Evolutionary conservation across 2,797 vertebrate species (phyloP).

Genomic region (Enteromius radiatus): DNA sequence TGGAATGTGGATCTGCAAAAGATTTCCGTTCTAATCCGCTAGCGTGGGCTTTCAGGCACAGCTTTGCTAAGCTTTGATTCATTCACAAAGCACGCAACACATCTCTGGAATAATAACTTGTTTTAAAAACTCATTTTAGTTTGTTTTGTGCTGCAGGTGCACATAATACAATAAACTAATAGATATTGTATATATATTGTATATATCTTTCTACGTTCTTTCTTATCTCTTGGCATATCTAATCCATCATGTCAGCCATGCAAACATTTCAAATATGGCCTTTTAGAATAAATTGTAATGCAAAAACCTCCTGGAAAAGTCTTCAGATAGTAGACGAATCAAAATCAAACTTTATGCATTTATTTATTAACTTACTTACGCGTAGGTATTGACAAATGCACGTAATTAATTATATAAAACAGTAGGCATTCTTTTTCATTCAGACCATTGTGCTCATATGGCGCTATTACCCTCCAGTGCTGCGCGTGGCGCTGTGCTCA

Average conservation of each 20-base stretch:
- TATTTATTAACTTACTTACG: not conserved
- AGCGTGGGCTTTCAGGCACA: constrained; percentile 44
- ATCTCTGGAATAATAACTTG: not conserved
- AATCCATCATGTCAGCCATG: not conserved
- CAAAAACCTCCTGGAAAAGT: not conserved
- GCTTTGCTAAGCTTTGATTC: constrained; percentile 28
- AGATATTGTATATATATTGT: no score
- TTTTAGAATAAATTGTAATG: constrained; percentile 6
- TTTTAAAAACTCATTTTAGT: not conserved
- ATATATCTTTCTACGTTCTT: not conserved
- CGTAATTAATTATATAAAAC: not conserved
- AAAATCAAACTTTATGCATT: not conserved
- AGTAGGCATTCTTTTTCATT: no score
- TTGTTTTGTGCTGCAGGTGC: not conserved
- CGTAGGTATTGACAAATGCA: not conserved
- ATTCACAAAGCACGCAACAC: constrained; percentile 27
- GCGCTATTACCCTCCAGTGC: not conserved
- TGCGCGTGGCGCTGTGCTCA: constrained; percentile 50
- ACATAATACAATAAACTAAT: not conserved
- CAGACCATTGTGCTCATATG: no score
- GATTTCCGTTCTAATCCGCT: constrained; percentile 60
- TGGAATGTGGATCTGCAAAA: constrained; percentile 61
- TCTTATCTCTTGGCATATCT: not conserved
- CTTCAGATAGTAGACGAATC: not conserved
- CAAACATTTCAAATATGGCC: not conserved